Percentiles rank a stretch among this genome's conserved stretches.
Conservation (phyloP, 2,797 vertebrate species). For the Anabas testudineus region DNA sequence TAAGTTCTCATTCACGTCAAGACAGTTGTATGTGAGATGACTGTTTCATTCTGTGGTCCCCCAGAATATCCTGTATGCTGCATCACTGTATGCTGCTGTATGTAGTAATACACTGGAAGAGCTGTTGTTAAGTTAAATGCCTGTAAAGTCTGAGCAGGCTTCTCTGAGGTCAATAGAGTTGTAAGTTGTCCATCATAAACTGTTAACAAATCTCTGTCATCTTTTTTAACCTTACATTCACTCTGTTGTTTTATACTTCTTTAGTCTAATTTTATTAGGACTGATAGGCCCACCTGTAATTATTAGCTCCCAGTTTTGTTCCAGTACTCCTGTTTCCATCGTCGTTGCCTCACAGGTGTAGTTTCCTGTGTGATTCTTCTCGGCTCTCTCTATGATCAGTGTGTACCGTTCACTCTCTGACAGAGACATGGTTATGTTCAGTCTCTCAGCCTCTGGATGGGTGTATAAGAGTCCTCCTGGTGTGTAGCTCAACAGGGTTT, state of each 20-base stretch:
- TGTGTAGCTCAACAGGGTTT: accelerated
- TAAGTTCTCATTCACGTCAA: too few species aligned
- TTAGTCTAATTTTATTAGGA: neutral
- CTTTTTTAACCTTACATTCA: neutral
- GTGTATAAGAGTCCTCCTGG: accelerated
- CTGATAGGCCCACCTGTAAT: conserved; percentile 56
- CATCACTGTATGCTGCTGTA: too few species aligned
- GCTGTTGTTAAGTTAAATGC: too few species aligned
- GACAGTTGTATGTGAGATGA: neutral
- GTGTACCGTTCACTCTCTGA: neutral
- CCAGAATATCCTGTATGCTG: too few species aligned
- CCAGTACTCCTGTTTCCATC: accelerated
- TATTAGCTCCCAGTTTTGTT: conserved; percentile 39
- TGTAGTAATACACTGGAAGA: too few species aligned
- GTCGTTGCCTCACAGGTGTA: conserved; percentile 54
- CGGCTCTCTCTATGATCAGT: conserved; percentile 41
- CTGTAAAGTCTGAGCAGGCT: too few species aligned
- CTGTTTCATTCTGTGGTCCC: neutral
- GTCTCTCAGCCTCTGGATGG: accelerated
- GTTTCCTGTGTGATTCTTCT: conserved; percentile 53
- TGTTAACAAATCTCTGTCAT: neutral
- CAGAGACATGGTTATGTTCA: neutral
- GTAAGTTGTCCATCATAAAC: too few species aligned
- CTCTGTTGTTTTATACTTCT: neutral
- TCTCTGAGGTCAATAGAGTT: too few species aligned